Evolutionary conservation across 2,113 vertebrate species (phyloP), one percentile per base, ranked within the genome.

Genomic region (Anas platyrhynchos): DNA sequence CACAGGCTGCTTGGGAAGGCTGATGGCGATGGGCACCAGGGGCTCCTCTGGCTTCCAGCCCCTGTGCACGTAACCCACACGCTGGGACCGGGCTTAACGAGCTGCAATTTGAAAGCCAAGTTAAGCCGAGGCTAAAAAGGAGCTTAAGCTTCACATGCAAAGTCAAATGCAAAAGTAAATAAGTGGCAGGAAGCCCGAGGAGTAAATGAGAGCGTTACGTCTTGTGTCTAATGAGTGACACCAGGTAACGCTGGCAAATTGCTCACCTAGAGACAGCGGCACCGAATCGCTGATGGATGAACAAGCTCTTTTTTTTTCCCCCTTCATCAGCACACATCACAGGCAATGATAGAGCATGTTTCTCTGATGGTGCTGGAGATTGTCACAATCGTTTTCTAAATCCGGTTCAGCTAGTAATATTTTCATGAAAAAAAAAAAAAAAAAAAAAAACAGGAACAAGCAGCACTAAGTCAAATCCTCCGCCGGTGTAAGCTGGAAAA

Each of bases 251-350:
- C 89, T 58, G 90, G 93, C 93, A 96, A 96, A 96, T 89, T 96
- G 93, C 93, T 93, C 93, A 91, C 96, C 93, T 83, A 72, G 83
- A 91, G 94, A 94, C 90, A 94, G 91, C 87, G 56, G 73, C 86
- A 22, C 88, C 67, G 90, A 80, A 66, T 67, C 83, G 48, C 88
- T 95, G 94, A 96, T 84, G 88, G 94, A 91, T 93, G 94, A 95
- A 94, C 95, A 91, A 96, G 93, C 75, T 22, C 75, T 77, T 94
- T 95, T 96, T 83, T 62, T 58, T 83, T 13, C 12, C 36, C 91
- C 94, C 31, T 90, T 81, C 93, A 94, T 96, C 94, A 96, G 94
- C 94, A 77, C 89, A 86, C 95, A 93, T 93, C 91, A 94, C 95
- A 92, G 86, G 63, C 89, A 96, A 90, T 91, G 96, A 95, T 83